Percentiles rank a stretch among this genome's conserved stretches.
Evolutionary conservation across 1,140 invertebrate species (phyloP).

Genomic region (Halesus radiatus): DNA sequence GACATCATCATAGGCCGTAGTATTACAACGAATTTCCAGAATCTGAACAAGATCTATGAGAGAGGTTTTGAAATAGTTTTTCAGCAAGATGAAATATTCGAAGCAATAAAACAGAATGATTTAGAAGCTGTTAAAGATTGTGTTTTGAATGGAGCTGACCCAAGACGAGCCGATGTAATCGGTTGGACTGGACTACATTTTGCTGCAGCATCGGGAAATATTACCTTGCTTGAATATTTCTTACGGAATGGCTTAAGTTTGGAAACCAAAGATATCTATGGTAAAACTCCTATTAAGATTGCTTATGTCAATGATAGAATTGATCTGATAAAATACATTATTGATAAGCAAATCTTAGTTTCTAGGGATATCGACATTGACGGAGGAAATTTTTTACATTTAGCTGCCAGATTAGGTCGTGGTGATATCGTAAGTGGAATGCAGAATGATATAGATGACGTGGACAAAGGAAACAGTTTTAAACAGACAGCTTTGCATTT

Average conservation of each 20-base stretch:
- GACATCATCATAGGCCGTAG: not conserved
- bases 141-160: not conserved
- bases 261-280: not conserved
- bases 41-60: not conserved
- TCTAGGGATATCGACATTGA: not conserved
- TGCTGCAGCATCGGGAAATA: not conserved
- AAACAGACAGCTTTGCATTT: not conserved
- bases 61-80: not conserved
- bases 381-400: not conserved
- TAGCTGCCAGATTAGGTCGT: not conserved
- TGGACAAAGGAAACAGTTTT: not conserved
- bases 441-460: not conserved
- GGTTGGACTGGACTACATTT: constrained; percentile 4
- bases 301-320: not conserved
- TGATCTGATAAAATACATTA: not conserved
- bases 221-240: not conserved
- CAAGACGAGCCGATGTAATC: not conserved
- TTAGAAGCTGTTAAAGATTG: not conserved
- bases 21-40: not conserved
- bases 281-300: not conserved
- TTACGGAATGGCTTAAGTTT: not conserved
- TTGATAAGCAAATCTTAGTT: not conserved
- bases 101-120: not conserved
- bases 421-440: not conserved
- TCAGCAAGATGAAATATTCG: not conserved